These are phyloP conservation scores for Anseranas semipalmata DNA, from an alignment of 2,113 vertebrate genomes.

Conservation along the genomic window DNA sequence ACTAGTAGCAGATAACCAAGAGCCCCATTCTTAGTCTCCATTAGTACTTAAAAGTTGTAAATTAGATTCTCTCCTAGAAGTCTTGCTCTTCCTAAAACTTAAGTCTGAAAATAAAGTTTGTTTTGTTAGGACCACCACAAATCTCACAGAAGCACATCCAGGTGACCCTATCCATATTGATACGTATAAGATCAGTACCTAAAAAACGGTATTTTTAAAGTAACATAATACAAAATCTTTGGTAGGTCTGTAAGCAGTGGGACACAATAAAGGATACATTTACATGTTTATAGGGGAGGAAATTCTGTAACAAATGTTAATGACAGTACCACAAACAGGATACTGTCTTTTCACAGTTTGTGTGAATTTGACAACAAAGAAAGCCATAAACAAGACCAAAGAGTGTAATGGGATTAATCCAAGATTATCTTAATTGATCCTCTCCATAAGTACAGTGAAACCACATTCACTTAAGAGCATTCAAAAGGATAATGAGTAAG, in stretches of 20 bases:
- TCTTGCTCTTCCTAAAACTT: not conserved
- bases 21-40: not conserved
- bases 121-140: not conserved
- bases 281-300: not conserved
- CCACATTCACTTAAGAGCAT: slow-evolving; percentile 41
- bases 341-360: not conserved
- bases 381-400: slow-evolving; percentile 33
- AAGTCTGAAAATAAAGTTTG: not conserved
- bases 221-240: not conserved
- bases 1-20: not conserved
- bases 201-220: not conserved
- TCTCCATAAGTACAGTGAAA: slow-evolving; percentile 35
- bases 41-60: not conserved
- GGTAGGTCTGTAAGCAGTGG: not conserved
- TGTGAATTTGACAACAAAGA: not conserved
- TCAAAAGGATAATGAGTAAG: slow-evolving; percentile 49
- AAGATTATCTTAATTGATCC: slow-evolving; percentile 65
- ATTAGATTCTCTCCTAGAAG: not conserved
- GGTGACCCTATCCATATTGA: not conserved
- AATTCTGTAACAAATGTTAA: not conserved
- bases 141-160: not conserved
- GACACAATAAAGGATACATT: not conserved
- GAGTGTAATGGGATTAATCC: slow-evolving; percentile 49
- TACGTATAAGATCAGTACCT: not conserved
- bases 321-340: not conserved